A percentile compares a stretch with the other conserved stretches of the same genome.
phyloP scores from a whole-genome alignment of 2,888 invertebrate species.

The Callimorpha dominula region DNA sequence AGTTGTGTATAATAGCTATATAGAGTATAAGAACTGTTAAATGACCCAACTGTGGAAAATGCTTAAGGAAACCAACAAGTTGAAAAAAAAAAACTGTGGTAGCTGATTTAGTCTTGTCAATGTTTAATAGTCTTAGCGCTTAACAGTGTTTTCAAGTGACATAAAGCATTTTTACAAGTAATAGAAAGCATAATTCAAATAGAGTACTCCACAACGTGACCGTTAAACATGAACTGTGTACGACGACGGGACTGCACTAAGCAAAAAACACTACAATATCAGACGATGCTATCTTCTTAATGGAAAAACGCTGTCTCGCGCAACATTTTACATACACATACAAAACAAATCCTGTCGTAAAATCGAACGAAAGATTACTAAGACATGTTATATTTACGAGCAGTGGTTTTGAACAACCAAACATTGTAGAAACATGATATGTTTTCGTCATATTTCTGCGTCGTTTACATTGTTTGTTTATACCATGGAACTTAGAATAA shows the following conservation, averaged over 20 bases:
- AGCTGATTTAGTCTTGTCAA: too few species aligned
- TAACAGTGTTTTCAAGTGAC: too few species aligned
- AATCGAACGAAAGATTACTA: constrained; percentile 2
- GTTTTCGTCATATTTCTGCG: constrained; percentile 47
- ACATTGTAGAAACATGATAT: constrained; percentile 54
- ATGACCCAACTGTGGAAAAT: too few species aligned
- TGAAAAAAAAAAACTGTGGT: too few species aligned
- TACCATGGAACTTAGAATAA: constrained; percentile 37
- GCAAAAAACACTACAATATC: not conserved
- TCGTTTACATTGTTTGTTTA: constrained; percentile 48
- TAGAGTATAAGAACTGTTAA: too few species aligned
- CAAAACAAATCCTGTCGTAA: constrained; percentile 8
- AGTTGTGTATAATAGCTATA: too few species aligned
- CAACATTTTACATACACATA: not conserved
- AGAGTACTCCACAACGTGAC: too few species aligned
- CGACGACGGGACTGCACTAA: constrained; percentile 16
- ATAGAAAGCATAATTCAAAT: too few species aligned
- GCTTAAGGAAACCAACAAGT: too few species aligned
- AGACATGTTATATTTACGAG: not conserved
- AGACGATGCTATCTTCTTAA: constrained; percentile 9
- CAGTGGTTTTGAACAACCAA: constrained; percentile 36
- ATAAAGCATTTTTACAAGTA: too few species aligned
- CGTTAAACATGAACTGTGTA: not conserved
- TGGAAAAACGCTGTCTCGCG: constrained; percentile 26
- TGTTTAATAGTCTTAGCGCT: too few species aligned